Evolutionary conservation across 2,888 invertebrate species (phyloP), one percentile per base, ranked within the genome.

Genomic region (Gymnoscelis rufifasciata): DNA sequence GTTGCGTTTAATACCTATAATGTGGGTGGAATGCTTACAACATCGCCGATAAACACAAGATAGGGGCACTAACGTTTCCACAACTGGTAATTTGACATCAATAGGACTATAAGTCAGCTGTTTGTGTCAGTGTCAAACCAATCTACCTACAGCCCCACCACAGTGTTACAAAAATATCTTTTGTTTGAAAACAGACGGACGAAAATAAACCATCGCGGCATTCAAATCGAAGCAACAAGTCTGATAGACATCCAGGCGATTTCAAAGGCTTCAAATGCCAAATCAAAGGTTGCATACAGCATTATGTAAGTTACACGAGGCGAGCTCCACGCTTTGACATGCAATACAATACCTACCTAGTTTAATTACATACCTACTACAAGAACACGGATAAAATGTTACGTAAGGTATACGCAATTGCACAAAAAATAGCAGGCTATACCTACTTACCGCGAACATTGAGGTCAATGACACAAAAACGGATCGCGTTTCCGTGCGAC

Each of bases 401-500:
- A 77, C 73, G 71, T 75, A 81, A 81, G 63, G 51, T 63, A 64
- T 56, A 68, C 68, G 65, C 71, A 70, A 71, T 68, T 70, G 70
- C 66, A 64, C 72, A 73, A 79, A 79, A 76, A 75, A 69, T 71
- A 60, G 58, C 62, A 64, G 72, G 60, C 68, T 73, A 19, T 19
- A 75, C 74, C 74, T 71, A 75, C 74, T 65, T 67, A 63, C 64
- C 60, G 59, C 67, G 67, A 62, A 67, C 68, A 75, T 69, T 71
- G 75, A 71, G 84, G 83, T 82, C 82, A 72, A 71, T 78, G 81
- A 78, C 81, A 81, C 71, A 81, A 74, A 82, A 82, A 78, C 74
- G 73, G 73, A 74, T 72, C 68, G 41, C 10, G 68, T 66, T 70
- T 71, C 70, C 70, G 66, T 66, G 68, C 68, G 64, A 67, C 66